Evolutionary conservation across 1,140 invertebrate species (phyloP).

Genomic region (Octopus sinensis): DNA sequence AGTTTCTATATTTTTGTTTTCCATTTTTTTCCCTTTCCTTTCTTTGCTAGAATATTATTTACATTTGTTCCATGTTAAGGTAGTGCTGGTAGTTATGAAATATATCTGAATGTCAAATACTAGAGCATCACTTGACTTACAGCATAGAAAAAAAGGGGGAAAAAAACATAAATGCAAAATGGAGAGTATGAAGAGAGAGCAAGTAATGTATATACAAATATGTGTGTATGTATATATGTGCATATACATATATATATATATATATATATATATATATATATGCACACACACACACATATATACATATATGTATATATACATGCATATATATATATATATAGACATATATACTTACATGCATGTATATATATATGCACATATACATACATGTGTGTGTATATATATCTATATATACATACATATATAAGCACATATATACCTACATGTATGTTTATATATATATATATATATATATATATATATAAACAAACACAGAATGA

Average conservation of each 20-base stretch:
- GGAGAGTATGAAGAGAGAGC: no score
- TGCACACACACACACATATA: neutral
- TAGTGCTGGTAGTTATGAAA: no score
- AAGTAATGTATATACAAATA: neutral
- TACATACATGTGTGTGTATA: neutral
- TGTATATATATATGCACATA: neutral
- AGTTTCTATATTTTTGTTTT: no score
- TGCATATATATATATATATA: neutral
- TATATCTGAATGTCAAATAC: no score
- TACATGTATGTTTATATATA: neutral
- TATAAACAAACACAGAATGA: neutral
- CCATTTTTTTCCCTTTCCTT: no score
- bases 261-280: neutral
- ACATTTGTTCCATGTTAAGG: no score
- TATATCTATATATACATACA: neutral
- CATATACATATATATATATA: conserved; percentile 5
- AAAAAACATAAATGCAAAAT: no score
- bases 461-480: neutral
- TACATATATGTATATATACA: neutral
- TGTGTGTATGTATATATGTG: neutral
- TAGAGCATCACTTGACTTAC: no score
- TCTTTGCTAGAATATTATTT: no score
- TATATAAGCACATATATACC: neutral
- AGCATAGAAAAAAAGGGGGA: no score
- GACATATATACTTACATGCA: neutral